Conservation (phyloP, 2,113 vertebrate genomes). For the Hyperopisus bebe region DNA sequence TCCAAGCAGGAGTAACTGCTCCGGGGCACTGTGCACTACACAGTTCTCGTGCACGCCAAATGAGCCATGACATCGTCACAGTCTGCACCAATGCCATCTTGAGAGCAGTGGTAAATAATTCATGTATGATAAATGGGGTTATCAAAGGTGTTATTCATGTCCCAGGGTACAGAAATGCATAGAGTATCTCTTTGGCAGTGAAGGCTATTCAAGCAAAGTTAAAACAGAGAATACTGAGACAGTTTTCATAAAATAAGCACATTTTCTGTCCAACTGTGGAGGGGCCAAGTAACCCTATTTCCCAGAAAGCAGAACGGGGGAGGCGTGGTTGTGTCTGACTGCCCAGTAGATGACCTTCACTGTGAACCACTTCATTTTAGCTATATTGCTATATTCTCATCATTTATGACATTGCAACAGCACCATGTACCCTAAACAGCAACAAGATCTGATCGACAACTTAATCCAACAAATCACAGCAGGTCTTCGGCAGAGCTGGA, state of each 20-base stretch:
- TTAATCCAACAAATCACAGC: background rate
- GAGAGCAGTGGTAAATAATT: constrained; percentile 15
- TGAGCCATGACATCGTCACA: constrained; percentile 5
- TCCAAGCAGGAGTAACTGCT: background rate
- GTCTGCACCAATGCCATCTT: background rate
- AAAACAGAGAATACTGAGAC: background rate
- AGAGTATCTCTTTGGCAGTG: constrained; percentile 24
- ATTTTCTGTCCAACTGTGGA: constrained; percentile 13
- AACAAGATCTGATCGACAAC: background rate
- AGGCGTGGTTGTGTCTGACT: background rate
- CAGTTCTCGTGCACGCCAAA: background rate
- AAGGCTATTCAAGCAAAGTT: constrained; percentile 28
- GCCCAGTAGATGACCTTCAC: background rate
- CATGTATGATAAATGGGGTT: constrained; percentile 29
- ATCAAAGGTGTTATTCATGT: constrained; percentile 24
- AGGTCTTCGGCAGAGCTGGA: background rate
- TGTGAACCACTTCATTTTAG: background rate
- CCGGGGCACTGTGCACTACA: background rate
- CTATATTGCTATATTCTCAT: background rate
- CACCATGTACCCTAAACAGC: background rate
- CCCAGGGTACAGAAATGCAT: constrained; percentile 14
- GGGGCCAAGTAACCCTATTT: background rate
- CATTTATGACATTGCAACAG: background rate
- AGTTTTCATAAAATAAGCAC: background rate
- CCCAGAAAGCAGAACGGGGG: background rate